Base-by-base conservation (phyloP, 2,888 invertebrate species). In the Tetragnatha montana region DNA sequence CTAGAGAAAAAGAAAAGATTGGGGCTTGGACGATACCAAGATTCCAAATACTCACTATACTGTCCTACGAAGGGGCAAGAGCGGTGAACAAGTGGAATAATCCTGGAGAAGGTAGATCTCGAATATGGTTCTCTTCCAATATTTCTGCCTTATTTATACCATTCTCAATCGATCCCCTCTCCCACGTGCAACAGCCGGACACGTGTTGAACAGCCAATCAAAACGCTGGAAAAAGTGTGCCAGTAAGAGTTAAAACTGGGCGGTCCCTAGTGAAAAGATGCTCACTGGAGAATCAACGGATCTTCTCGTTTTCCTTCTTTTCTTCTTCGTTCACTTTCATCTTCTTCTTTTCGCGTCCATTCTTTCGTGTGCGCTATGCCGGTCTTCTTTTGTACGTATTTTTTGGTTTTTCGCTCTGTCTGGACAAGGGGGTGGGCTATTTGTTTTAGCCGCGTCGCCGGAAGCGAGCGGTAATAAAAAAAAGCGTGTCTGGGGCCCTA, bases 131-230 rank as follows among this genome's bases (percentile, higher is more conserved):
- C 69, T 70, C 81, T 81, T 87, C 81, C 69, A 8, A 17, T 51
- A 49, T 81, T 76, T 74, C 78, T 22, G 71, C 76, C 81, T 68
- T 86, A 78, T 89, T 85, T 89, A 89, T 89, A 89, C 83, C 68
- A 78, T 76, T 73, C 68, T 19, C 21, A 74, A 69, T 82, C 70
- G 50, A 76, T 70, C 4, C 49, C 19, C n/a, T 47, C 74, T 73
- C 73, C 76, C 81, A 76, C 89, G 84, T 85, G 89, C 60, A 74
- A 70, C 49, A n/a, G 14, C 76, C 75, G n/a, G 79, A 70, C 89
- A 89, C 89, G 89, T 89, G 89, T 71, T 49, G 22, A n/a, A 14
- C 81, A 22, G n/a, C 89, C 89, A 89, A 89, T 89, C 17, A 60
- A 35, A 17, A 47, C 1, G n/a, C 6, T 69, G 22, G 75, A 81